Conservation (phyloP, 2,113 vertebrate genomes). For the Eira barbara region DNA sequence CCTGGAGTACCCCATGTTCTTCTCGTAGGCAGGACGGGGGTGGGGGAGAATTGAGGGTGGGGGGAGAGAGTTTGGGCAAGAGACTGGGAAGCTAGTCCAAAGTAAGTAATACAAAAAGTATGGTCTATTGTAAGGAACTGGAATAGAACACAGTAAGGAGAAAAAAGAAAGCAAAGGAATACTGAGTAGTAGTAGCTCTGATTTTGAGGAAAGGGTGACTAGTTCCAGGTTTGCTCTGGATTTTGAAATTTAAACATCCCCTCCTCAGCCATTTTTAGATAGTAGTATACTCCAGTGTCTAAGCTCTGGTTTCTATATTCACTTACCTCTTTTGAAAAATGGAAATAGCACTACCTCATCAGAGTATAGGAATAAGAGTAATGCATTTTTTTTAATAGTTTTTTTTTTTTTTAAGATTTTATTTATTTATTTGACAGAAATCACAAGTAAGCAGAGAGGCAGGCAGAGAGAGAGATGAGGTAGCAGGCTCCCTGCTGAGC, state of each 20-base stretch:
- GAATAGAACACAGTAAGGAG: background rate
- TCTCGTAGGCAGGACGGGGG: conserved; percentile 59
- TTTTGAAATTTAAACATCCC: conserved; percentile 42
- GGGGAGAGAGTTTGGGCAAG: background rate
- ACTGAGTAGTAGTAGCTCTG: background rate
- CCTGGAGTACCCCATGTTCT: conserved; percentile 67
- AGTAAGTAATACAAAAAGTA: background rate
- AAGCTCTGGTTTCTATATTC: background rate
- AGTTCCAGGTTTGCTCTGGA: background rate
- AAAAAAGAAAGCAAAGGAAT: background rate
- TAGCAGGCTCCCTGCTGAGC: too few relatives aligned
- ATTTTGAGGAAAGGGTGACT: background rate
- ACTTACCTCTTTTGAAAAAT: conserved; percentile 32
- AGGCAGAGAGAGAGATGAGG: too few relatives aligned
- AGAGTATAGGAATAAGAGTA: background rate
- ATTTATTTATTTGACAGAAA: too few relatives aligned
- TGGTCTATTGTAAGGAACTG: background rate
- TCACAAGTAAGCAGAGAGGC: too few relatives aligned
- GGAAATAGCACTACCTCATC: background rate
- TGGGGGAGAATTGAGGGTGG: background rate
- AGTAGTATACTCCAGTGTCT: background rate
- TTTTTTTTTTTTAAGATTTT: too few relatives aligned
- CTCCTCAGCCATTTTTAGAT: conserved; percentile 18
- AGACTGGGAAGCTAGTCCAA: background rate
- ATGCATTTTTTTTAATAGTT: background rate